Conservation (phyloP, 1,140 invertebrate genomes). For the Lepidurus arcticus region DNA sequence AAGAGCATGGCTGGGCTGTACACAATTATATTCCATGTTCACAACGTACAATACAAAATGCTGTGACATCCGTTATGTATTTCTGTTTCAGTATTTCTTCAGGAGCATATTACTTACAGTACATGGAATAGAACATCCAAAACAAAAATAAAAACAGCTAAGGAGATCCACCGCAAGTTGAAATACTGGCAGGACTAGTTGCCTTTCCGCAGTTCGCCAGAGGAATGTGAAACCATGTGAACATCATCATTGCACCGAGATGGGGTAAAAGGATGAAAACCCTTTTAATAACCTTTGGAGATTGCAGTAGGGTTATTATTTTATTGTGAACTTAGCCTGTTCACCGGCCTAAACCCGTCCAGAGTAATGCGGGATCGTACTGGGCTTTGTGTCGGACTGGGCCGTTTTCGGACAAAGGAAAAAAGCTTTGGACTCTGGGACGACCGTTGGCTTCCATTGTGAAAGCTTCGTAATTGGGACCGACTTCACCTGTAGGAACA, state of each 20-base stretch:
- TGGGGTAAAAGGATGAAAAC: not conserved
- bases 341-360: slow-evolving; percentile 33
- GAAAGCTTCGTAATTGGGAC: slow-evolving; percentile 1
- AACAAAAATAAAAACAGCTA: not conserved
- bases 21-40: not conserved
- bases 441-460: not conserved
- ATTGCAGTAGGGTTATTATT: not conserved
- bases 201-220: slow-evolving; percentile 16
- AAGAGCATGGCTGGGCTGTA: not conserved
- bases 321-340: not conserved
- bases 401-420: slow-evolving; percentile 10
- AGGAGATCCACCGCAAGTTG: not conserved
- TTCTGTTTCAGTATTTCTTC: not conserved
- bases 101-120: not conserved
- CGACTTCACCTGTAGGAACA: not conserved
- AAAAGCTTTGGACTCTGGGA: not conserved
- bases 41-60: slow-evolving; percentile 16
- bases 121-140: not conserved
- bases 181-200: slow-evolving; percentile 18
- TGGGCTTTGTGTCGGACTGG: slow-evolving; percentile 12
- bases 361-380: slow-evolving; percentile 32
- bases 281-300: not conserved
- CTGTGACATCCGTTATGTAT: slow-evolving; percentile 21
- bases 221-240: slow-evolving; percentile 30
- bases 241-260: slow-evolving; percentile 6